Evolutionary conservation across 1,140 invertebrate genomes (phyloP).

Genomic region (Achatina immaculata): DNA sequence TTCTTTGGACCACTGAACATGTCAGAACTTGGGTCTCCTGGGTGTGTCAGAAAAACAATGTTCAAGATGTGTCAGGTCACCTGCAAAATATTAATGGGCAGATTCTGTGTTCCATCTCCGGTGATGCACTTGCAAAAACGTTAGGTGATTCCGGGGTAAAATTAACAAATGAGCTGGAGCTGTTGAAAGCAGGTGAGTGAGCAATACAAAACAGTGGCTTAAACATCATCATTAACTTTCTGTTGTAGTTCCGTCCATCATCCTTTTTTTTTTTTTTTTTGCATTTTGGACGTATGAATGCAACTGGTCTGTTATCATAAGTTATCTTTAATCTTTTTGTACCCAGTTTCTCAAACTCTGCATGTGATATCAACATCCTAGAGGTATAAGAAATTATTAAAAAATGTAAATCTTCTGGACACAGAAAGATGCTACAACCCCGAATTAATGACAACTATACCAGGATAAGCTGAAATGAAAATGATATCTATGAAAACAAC

Average conservation of each 20-base stretch:
- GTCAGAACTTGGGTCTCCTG: slow-evolving; percentile 89
- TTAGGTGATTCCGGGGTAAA: slow-evolving; percentile 85
- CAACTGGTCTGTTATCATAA: no score
- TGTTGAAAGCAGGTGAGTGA: slow-evolving; percentile 89
- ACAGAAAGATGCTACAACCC: no score
- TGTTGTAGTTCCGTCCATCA: background rate
- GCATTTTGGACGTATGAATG: no score
- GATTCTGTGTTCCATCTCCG: slow-evolving; percentile 81
- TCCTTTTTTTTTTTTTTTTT: no score
- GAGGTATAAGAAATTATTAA: no score
- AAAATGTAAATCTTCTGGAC: no score
- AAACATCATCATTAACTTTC: background rate
- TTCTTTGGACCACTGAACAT: slow-evolving; percentile 84
- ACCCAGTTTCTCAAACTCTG: no score
- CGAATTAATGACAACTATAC: no score
- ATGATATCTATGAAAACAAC: no score
- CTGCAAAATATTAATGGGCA: slow-evolving; percentile 83
- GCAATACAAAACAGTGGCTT: background rate
- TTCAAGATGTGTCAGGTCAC: slow-evolving; percentile 79
- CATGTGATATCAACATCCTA: no score
- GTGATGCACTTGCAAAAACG: slow-evolving; percentile 85
- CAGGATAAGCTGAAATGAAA: no score
- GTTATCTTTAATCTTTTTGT: no score
- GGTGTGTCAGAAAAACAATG: slow-evolving; percentile 83
- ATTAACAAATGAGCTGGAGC: slow-evolving; percentile 88